Base-by-base conservation (phyloP, 2,113 vertebrate genomes). In the Aix galericulata region DNA sequence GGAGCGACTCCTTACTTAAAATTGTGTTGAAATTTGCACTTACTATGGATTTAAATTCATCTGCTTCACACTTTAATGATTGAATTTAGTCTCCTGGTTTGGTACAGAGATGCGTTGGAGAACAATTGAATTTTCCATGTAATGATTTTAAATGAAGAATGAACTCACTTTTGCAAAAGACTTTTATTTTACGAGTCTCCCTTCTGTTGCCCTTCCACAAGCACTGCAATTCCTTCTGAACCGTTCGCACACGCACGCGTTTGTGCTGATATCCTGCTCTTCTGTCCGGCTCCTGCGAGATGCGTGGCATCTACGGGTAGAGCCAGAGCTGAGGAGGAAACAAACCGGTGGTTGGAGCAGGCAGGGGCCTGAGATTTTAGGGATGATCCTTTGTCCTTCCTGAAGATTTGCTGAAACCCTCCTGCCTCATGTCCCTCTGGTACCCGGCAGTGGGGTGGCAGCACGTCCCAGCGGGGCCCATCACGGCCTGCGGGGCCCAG, bases 21-120 rank as follows among this genome's bases (percentile, higher is more conserved):
- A 96, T 79, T 95, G 91, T 96, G 90, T 93, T 93, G 94, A 94
- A 96, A 95, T 97, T 96, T 97, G 88, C 94, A 93, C 95, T 94
- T 94, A 93, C 86, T 96, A 92, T 95, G 75, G 93, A 82, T 96
- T 94, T 96, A 96, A 96, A 95, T 97, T 96, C 83, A 66, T 92
- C 92, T 89, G 58, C 32, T 95, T 97, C 96, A 93, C 94, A 93
- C 96, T 96, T 95, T 87, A 96, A 89, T 93, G 88, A 82, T 66
- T 92, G 94, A 82, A 91, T 96, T 93, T 93, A 93, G 83, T 79
- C 62, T 96, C 59, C 81, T 85, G 74, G 75, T 93, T 95, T 91
- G 58, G 80, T 94, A 88, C 73, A 50, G 77, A 73, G 44, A 91
- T n/a, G 34, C 18, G 0, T 29, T 91, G 85, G 71, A 92, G 88